A percentile compares a stretch with the other conserved stretches of the same genome.
Evolutionary conservation across 2,797 vertebrate species (phyloP).

Genomic region (Dallia pectoralis): DNA sequence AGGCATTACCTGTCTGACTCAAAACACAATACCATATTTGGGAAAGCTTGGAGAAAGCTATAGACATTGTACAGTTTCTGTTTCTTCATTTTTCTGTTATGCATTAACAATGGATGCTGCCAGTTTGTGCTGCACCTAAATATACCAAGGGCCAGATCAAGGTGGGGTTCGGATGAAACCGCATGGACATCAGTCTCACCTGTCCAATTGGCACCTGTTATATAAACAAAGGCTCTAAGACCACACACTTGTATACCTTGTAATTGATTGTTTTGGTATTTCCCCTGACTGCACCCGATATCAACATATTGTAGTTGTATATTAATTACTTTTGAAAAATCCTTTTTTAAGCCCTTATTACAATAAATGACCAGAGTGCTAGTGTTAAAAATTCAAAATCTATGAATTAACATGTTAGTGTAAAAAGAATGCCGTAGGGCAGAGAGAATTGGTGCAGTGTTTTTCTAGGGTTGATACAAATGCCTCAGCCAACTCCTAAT

Average conservation of each 20-base stretch:
- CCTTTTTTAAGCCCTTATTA: background rate
- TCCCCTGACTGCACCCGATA: conserved; percentile 22
- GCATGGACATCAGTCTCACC: conserved; percentile 37
- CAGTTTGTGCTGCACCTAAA: conserved; percentile 96
- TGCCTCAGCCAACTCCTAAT: conserved; percentile 49
- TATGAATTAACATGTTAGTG: background rate
- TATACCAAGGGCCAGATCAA: conserved; percentile 88
- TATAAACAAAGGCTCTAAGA: background rate
- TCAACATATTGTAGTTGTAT: conserved; percentile 25
- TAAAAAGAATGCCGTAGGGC: conserved; percentile 17
- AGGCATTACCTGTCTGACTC: conserved; percentile 94
- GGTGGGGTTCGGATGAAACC: conserved; percentile 89
- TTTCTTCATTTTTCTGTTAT: conserved; percentile 80
- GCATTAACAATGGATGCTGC: conserved; percentile 94
- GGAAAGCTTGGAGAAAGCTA: conserved; percentile 90
- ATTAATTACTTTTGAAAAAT: background rate
- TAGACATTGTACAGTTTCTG: conserved; percentile 80
- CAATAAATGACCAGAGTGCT: background rate
- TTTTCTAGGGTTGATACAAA: conserved; percentile 10
- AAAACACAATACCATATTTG: conserved; percentile 80
- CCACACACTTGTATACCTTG: background rate
- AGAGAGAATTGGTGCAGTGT: conserved; percentile 22
- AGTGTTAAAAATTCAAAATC: background rate
- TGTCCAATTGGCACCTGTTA: conserved; percentile 41
- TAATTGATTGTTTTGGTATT: background rate